Percentiles rank a stretch among this genome's conserved stretches.
Conservation (phyloP, 2,113 vertebrate genomes). For the Choloepus hoffmanni region DNA sequence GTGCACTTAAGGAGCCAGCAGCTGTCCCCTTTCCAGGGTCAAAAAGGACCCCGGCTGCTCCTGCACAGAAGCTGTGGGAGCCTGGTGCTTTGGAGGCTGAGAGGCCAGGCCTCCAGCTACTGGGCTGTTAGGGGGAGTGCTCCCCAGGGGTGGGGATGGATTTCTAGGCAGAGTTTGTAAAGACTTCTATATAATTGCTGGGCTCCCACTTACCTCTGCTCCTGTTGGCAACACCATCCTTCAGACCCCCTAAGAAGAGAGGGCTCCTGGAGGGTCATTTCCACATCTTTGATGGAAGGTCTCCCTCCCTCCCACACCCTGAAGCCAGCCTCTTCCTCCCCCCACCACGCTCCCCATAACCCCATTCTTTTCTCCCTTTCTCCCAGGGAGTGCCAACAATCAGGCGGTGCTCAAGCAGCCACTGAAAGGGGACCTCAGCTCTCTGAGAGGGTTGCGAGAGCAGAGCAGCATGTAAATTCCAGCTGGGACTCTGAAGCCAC, state of each 20-base stretch:
- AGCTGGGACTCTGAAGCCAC: background rate
- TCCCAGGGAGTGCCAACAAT: background rate
- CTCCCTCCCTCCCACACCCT: background rate
- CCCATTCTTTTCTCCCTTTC: background rate
- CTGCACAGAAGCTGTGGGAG: background rate
- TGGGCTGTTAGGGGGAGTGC: background rate
- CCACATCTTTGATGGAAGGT: no score
- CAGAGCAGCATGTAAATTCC: constrained; percentile 46
- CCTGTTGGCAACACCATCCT: background rate
- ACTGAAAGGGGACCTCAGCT: background rate
- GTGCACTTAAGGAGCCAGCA: background rate
- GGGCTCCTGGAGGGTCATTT: background rate
- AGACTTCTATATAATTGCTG: background rate
- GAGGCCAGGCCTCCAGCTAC: background rate
- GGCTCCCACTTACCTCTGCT: background rate
- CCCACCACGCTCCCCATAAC: background rate
- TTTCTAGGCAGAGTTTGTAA: background rate
- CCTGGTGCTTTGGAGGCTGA: no score
- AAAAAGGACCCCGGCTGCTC: no score
- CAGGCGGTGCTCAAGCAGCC: background rate
- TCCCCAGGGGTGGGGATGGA: fast-evolving
- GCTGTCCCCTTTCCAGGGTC: no score
- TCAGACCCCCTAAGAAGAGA: background rate
- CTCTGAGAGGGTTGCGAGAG: background rate
- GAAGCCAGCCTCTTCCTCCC: background rate